Evolutionary conservation across 2,888 invertebrate species (phyloP).

Genomic region (Harmothoe impar): DNA sequence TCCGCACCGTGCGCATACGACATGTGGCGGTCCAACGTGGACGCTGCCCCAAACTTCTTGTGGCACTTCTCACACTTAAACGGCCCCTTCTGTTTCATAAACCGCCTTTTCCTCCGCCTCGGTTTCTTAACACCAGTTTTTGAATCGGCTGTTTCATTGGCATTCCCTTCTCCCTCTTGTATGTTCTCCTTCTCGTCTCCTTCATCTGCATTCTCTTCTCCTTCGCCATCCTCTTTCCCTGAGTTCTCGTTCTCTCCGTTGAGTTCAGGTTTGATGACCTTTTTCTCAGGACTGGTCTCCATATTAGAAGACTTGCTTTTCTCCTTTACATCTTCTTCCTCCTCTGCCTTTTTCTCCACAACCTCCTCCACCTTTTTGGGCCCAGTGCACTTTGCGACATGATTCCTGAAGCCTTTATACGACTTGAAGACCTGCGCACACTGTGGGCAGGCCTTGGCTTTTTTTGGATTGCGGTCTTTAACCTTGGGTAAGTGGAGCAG

Average conservation of each 20-base stretch:
- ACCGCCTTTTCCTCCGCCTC: neutral
- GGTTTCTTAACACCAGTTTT: constrained; percentile 20
- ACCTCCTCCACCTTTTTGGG: constrained; percentile 32
- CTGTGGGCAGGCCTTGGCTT: constrained; percentile 36
- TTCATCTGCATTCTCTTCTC: constrained; percentile 48
- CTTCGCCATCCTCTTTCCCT: neutral
- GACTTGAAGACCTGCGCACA: constrained; percentile 54
- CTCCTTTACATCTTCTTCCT: neutral
- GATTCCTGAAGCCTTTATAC: constrained; percentile 41
- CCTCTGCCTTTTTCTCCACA: neutral
- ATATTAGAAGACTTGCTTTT: neutral
- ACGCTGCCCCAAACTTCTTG: constrained; percentile 68
- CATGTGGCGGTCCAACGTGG: constrained; percentile 69
- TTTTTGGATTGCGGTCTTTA: constrained; percentile 55
- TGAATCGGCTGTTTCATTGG: neutral
- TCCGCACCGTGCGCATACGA: constrained; percentile 70
- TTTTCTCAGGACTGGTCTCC: neutral
- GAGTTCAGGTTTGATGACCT: neutral
- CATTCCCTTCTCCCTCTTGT: constrained; percentile 15
- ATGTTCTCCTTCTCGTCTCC: constrained; percentile 34
- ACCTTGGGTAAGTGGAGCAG: constrained; percentile 66
- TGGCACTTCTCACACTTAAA: constrained; percentile 67
- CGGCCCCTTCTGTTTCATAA: constrained; percentile 22
- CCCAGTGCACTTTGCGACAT: constrained; percentile 44
- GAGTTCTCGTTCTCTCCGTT: neutral